Conservation (phyloP, 1,140 invertebrate species). For the Hylaeus anthracinus region DNA sequence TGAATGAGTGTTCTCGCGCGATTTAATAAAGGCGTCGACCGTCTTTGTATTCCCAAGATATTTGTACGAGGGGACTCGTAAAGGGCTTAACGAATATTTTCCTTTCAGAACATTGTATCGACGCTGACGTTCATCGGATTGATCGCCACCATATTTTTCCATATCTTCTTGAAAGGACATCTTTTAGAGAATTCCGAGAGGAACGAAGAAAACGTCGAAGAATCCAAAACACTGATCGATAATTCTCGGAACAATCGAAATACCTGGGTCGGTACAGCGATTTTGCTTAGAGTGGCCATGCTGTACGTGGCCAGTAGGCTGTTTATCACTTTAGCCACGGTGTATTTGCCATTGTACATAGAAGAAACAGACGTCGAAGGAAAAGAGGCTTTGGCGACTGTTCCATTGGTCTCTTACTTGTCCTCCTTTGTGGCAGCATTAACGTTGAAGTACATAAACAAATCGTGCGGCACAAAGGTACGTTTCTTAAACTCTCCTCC, state of each 20-base stretch:
- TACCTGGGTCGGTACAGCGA: slow-evolving; percentile 65
- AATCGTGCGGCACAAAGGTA: slow-evolving; percentile 82
- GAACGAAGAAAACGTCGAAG: slow-evolving; percentile 48
- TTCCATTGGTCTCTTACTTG: slow-evolving; percentile 92
- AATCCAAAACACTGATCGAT: slow-evolving; percentile 21
- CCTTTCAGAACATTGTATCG: slow-evolving; percentile 82
- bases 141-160: slow-evolving; percentile 83
- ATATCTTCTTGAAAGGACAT: slow-evolving; percentile 79
- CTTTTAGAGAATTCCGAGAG: slow-evolving; percentile 65
- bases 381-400: slow-evolving; percentile 88
- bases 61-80: not conserved
- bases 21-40: too few relatives aligned
- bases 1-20: not conserved
- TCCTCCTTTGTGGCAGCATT: slow-evolving; percentile 92
- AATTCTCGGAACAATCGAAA: slow-evolving; percentile 24
- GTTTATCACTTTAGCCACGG: slow-evolving; percentile 91
- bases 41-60: too few relatives aligned
- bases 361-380: slow-evolving; percentile 84
- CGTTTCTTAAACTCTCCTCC: not conserved
- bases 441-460: slow-evolving; percentile 86
- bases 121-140: slow-evolving; percentile 82
- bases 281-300: slow-evolving; percentile 75
- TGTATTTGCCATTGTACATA: slow-evolving; percentile 93
- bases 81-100: not conserved
- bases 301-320: slow-evolving; percentile 91